Conservation (phyloP, 1,140 invertebrate genomes). For the Leptoteleia sp. region DNA sequence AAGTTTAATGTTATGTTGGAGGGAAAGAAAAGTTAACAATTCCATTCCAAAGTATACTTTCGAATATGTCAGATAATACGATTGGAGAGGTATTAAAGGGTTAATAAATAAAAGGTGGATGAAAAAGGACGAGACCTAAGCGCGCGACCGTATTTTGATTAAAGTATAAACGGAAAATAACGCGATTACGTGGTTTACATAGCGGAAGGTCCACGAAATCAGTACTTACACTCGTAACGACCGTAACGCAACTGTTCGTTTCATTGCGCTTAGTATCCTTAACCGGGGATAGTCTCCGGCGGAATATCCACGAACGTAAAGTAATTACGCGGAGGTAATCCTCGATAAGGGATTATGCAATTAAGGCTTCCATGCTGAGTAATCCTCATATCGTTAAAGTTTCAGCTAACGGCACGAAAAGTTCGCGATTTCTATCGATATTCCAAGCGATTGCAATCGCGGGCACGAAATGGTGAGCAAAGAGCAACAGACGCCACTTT, state of each 20-base stretch:
- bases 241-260: slow-evolving; percentile 46
- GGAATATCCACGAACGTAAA: slow-evolving; percentile 66
- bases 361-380: slow-evolving; percentile 58
- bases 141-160: too few relatives aligned
- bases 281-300: slow-evolving; percentile 54
- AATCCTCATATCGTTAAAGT: slow-evolving; percentile 67
- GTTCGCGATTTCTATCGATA: slow-evolving; percentile 52
- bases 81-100: too few relatives aligned
- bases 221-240: slow-evolving; percentile 36
- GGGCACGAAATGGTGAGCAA: slow-evolving; percentile 14
- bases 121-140: too few relatives aligned
- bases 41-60: too few relatives aligned
- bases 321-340: slow-evolving; percentile 67
- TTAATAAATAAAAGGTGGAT: too few relatives aligned
- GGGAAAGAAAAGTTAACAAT: too few relatives aligned
- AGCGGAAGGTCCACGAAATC: slow-evolving; percentile 26
- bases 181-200: slow-evolving; percentile 14
- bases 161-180: too few relatives aligned
- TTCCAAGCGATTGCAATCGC: slow-evolving; percentile 39
- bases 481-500: slow-evolving; percentile 18
- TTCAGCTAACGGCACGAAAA: slow-evolving; percentile 42
- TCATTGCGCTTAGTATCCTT: slow-evolving; percentile 47
- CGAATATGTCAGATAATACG: too few relatives aligned
- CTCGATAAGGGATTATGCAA: slow-evolving; percentile 68
- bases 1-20: too few relatives aligned